phyloP scores from a whole-genome alignment of 2,888 invertebrate genomes.

The Operophtera brumata region DNA sequence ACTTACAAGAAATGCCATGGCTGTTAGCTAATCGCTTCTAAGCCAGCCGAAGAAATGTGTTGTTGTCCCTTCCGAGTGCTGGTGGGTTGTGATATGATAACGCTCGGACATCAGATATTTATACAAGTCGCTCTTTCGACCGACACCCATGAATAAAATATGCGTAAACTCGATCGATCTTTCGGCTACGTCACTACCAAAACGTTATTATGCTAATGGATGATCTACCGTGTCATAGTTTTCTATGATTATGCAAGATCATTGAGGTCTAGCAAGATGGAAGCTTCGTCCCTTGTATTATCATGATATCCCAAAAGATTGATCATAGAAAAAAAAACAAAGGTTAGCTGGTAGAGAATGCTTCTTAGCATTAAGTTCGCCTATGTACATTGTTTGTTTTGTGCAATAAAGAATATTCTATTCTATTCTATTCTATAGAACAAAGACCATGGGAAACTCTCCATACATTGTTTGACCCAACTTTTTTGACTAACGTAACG shows the following conservation, averaged over 20 bases:
- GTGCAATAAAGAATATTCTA: too few relatives aligned
- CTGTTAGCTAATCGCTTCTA: constrained; percentile 76
- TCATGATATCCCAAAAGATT: too few relatives aligned
- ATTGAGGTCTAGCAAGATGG: neutral
- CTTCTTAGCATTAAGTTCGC: too few relatives aligned
- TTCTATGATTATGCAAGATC: constrained; percentile 43
- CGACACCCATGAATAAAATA: constrained; percentile 64
- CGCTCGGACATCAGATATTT: constrained; percentile 64
- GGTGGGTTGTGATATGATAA: constrained; percentile 67
- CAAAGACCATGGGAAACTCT: too few relatives aligned
- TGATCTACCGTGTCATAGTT: constrained; percentile 35
- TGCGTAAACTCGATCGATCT: constrained; percentile 45
- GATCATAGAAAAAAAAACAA: too few relatives aligned
- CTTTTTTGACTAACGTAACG: too few relatives aligned
- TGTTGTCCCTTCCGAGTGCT: constrained; percentile 69
- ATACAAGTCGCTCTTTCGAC: constrained; percentile 66
- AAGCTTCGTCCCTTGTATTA: too few relatives aligned
- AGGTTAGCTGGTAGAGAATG: too few relatives aligned
- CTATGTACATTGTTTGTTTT: too few relatives aligned
- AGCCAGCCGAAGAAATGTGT: constrained; percentile 65
- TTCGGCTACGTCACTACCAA: constrained; percentile 45
- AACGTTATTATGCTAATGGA: constrained; percentile 42
- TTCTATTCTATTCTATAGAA: too few relatives aligned
- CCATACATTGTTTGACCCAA: too few relatives aligned
- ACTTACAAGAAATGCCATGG: constrained; percentile 79